Evolutionary conservation across 2,888 invertebrate species (phyloP), one percentile per base, ranked within the genome.

Genomic region (Aphelenchoides bicaudatus): DNA sequence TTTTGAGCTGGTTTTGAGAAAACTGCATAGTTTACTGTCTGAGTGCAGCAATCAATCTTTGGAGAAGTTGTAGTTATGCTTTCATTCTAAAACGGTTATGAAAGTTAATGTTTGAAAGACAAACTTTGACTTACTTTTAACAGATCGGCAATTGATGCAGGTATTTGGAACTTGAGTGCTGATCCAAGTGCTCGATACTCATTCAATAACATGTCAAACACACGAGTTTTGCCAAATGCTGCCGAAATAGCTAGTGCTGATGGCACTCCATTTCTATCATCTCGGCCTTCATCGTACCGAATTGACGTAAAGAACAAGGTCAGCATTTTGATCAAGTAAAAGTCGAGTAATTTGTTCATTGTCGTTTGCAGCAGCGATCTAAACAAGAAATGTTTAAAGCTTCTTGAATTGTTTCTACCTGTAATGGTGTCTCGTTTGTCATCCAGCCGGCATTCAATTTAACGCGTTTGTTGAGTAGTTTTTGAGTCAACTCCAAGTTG

Each of bases 181-280:
- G 16, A 29, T 16, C 13, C 16, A 2, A 23, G 16, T 21, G 2
- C 19, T 3, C 39, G 23, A 30, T 55, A 48, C 31, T 63, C 87
- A 0, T 87, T 85, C n/a, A 88, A 80, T 27, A 88, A 79, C 69
- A 89, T 88, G 59, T 89, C 87, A 43, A 91, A 82, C 64, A 88
- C 86, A 0, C 85, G 84, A 51, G 90, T 84, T 53, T 90, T 88
- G 0, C 91, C 91, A 79, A 91, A 90, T 0, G 88, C 87, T 31
- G 91, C 89, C 25, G 91, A 90, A 10, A 91, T 88, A 0, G 90
- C 88, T 73, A 91, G 87, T 31, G 91, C 88, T 75, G 88, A 90
- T 75, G 89, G 89, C 29, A 60, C 61, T 1, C 90, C 90, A 58
- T 88, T 85, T 38, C 57, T 62, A 23, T 62, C 51, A 10, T 60